A percentile compares a stretch with the other conserved stretches of the same genome.
Evolutionary conservation across 2,113 vertebrate species (phyloP).

Genomic region (Cyanoliseus patagonus): DNA sequence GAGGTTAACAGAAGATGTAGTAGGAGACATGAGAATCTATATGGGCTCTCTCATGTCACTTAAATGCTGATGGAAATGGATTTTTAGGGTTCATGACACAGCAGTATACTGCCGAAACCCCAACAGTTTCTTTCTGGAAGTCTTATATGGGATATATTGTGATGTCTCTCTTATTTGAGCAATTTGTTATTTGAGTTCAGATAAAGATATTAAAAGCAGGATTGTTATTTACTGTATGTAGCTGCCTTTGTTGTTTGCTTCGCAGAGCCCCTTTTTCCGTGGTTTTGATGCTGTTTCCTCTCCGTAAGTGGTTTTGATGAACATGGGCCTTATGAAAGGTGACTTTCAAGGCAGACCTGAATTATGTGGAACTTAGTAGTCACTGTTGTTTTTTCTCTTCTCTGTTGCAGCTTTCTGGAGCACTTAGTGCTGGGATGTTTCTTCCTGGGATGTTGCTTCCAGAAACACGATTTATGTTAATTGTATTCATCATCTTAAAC

Average conservation of each 20-base stretch:
- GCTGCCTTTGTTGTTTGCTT: background rate
- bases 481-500: slow-evolving; percentile 34
- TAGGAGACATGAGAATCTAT: background rate
- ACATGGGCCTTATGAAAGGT: background rate
- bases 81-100: background rate
- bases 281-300: background rate
- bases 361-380: background rate
- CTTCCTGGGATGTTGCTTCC: background rate
- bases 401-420: background rate
- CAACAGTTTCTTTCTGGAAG: background rate
- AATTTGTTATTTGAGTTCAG: background rate
- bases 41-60: background rate
- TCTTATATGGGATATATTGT: background rate
- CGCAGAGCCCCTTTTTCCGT: background rate
- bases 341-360: background rate
- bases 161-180: background rate
- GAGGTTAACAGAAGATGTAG: background rate
- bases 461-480: background rate
- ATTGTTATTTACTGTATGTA: background rate
- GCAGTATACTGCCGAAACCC: background rate
- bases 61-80: background rate
- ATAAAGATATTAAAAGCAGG: background rate
- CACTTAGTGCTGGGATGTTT: background rate
- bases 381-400: background rate
- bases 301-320: background rate